Evolutionary conservation across 2,113 vertebrate genomes (phyloP), one percentile per base, ranked within the genome.

Genomic region (Oenanthe oenanthe): DNA sequence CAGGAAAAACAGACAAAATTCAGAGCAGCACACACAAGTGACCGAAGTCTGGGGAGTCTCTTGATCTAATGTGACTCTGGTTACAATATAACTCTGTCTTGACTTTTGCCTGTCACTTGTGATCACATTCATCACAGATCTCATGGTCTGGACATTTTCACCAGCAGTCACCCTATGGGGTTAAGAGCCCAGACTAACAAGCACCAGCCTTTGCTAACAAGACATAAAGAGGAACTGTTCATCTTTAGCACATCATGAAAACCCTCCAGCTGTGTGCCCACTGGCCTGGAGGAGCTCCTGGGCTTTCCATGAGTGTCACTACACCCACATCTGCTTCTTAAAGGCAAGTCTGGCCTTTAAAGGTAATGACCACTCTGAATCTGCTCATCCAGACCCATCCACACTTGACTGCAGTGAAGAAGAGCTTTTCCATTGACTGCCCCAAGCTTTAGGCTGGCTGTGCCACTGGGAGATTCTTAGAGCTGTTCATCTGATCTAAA

Each of bases 401-500:
- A 48, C 61, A 73, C 36, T 34, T 5, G 28, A 5, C 34, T 26
- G 4, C 47, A 36, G 32, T 4, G n/a, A 84, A 89, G 36, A 58
- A 32, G 32, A 77, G 34, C 29, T 14, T 92, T 77, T 53, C 40
- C 19, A 43, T 8, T 22, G 57, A 16, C 13, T 71, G 68, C 57
- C 68, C n/a, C 53, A 36, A 74, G n/a, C 56, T 45, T 24, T 67
- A 31, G 56, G n/a, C 20, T 47, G 43, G 20, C 19, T 57, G 4
- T 47, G 22, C 58, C 91, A 54, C n/a, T 11, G 36, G 40, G 36
- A 82, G 38, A 60, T 56, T 91, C 79, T 94, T 88, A 94, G 65
- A 88, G 57, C 76, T 43, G n/a, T 85, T 65, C 47, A 89, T 91
- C 92, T 96, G 88, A 97, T 85, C 71, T 81, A 88, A 97, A 82